These are phyloP conservation scores for Catharus bicknelli DNA, from an alignment of 2,113 vertebrate genomes.

Conservation along the genomic window DNA sequence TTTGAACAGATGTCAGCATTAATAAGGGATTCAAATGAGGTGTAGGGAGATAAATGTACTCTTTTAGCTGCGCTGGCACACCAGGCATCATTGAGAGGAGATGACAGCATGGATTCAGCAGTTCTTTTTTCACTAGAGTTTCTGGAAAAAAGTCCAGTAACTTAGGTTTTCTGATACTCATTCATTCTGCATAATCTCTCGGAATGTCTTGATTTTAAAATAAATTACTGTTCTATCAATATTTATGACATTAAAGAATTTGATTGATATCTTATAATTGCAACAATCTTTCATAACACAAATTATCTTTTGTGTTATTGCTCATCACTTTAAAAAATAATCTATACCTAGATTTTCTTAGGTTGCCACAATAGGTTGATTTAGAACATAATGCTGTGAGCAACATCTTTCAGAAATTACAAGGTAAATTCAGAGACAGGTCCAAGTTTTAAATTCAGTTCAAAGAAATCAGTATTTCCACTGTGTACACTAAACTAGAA, in stretches of 20 bases:
- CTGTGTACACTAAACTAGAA: background rate
- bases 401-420: background rate
- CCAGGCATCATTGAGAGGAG: constrained; percentile 9
- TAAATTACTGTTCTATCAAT: background rate
- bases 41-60: constrained; percentile 67
- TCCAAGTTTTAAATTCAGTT: background rate
- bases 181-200: background rate
- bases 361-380: background rate
- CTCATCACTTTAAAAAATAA: background rate
- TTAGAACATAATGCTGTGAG: background rate
- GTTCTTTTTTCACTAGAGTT: background rate
- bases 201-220: background rate
- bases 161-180: background rate
- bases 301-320: background rate
- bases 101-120: constrained; percentile 27
- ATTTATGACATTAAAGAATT: background rate
- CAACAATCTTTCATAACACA: background rate
- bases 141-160: background rate
- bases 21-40: constrained; percentile 73
- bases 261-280: background rate
- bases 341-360: background rate
- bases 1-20: constrained; percentile 77
- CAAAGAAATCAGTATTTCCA: background rate
- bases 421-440: background rate
- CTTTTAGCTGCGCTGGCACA: constrained; percentile 31